These are phyloP conservation scores for Hylaeus volcanicus DNA, from an alignment of 1,140 invertebrate species.

Conservation along the genomic window DNA sequence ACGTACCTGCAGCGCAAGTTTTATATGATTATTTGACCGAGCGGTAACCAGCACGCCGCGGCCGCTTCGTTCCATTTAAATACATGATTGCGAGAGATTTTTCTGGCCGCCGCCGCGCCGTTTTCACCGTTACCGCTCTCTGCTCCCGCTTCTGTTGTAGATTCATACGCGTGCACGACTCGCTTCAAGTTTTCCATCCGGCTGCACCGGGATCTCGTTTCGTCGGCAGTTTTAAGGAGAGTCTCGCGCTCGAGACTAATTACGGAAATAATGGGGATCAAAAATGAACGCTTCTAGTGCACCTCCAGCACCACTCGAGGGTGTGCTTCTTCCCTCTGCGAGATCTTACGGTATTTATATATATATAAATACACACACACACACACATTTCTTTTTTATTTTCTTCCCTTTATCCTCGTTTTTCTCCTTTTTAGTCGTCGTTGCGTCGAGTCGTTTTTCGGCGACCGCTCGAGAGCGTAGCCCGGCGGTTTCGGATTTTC, in stretches of 20 bases:
- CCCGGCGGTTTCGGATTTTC: background rate
- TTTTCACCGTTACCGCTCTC: background rate
- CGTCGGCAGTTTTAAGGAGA: conserved; percentile 40
- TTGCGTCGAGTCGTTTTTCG: background rate
- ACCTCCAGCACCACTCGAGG: conserved; percentile 14
- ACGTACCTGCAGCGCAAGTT: conserved; percentile 9
- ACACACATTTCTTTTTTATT: background rate
- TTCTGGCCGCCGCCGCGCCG: background rate
- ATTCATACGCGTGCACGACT: background rate
- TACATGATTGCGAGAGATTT: conserved; percentile 53
- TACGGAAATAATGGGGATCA: conserved; percentile 47
- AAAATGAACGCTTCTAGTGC: conserved; percentile 47
- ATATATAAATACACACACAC: background rate
- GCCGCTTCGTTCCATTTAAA: conserved; percentile 51
- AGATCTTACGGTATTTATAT: conserved; percentile 35
- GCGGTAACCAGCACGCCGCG: conserved; percentile 27
- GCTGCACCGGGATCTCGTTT: conserved; percentile 37
- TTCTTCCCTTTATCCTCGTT: too few relatives aligned
- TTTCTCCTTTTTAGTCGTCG: background rate
- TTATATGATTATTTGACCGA: conserved; percentile 53
- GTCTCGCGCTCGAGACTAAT: conserved; percentile 43
- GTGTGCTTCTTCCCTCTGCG: background rate
- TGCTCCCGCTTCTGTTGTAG: background rate
- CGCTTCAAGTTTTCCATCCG: conserved; percentile 35
- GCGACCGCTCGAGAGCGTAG: background rate